phyloP scores from a whole-genome alignment of 1,140 invertebrate genomes.

The Matsumurasca onukii region DNA sequence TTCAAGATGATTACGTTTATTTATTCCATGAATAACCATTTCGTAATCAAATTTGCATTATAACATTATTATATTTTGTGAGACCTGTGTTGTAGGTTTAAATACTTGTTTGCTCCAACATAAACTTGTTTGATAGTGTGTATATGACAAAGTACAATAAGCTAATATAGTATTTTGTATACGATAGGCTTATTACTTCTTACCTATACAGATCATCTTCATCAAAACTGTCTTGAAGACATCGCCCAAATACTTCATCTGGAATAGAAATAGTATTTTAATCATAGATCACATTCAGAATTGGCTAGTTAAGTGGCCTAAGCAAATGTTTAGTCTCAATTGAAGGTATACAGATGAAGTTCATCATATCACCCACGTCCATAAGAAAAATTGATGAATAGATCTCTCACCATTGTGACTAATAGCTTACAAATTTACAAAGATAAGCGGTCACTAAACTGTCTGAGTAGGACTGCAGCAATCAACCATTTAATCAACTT shows the following conservation, averaged over 20 bases:
- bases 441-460: not conserved
- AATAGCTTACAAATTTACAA: not conserved
- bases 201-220: constrained; percentile 62
- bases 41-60: not conserved
- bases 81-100: not conserved
- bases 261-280: constrained; percentile 44
- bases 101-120: not conserved
- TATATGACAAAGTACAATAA: not conserved
- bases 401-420: not conserved
- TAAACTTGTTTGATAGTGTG: not conserved
- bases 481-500: no score
- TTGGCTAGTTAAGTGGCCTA: not conserved
- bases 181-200: constrained; percentile 37
- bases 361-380: not conserved
- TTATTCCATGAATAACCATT: no score
- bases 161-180: not conserved
- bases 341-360: not conserved
- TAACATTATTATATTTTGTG: not conserved
- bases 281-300: not conserved
- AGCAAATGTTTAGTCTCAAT: not conserved
- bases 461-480: not conserved
- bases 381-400: not conserved
- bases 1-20: no score
- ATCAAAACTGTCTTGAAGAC: constrained; percentile 63
- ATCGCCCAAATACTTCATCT: constrained; percentile 84